Evolutionary conservation across 2,113 vertebrate genomes (phyloP).

Genomic region (Crotophaga sulcirostris): DNA sequence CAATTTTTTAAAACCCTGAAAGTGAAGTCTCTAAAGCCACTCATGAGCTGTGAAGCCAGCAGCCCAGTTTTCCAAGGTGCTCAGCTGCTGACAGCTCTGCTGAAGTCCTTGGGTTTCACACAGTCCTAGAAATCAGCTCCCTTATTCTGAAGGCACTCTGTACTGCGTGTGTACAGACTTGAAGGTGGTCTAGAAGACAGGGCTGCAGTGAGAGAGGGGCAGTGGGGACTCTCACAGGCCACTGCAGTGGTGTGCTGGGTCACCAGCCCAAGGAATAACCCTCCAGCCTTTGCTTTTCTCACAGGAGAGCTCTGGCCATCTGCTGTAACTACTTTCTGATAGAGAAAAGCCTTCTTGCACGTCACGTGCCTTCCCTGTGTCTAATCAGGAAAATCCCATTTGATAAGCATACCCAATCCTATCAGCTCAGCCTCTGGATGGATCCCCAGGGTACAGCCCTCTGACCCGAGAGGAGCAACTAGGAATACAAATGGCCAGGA

Average conservation of each 20-base stretch:
- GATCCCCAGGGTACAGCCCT: constrained; percentile 19
- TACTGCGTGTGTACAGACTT: background rate
- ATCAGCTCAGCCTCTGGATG: background rate
- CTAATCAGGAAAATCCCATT: constrained; percentile 38
- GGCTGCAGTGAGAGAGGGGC: background rate
- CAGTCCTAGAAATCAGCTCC: background rate
- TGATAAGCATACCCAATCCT: background rate
- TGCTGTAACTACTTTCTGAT: background rate
- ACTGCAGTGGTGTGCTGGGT: background rate
- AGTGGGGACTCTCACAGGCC: background rate
- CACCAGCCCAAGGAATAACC: background rate
- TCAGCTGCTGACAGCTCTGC: background rate
- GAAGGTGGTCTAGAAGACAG: background rate
- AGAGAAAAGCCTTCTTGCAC: background rate
- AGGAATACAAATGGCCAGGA: background rate
- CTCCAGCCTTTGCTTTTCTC: background rate
- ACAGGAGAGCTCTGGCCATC: constrained; percentile 20
- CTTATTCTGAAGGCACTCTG: background rate
- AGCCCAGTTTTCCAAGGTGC: background rate
- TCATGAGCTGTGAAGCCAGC: background rate
- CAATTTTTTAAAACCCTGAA: background rate
- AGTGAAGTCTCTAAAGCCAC: background rate
- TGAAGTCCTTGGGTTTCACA: background rate
- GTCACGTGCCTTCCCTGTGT: background rate
- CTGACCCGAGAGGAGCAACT: background rate